phyloP scores from a whole-genome alignment of 2,888 invertebrate species.

The Mechanitis messenoides region DNA sequence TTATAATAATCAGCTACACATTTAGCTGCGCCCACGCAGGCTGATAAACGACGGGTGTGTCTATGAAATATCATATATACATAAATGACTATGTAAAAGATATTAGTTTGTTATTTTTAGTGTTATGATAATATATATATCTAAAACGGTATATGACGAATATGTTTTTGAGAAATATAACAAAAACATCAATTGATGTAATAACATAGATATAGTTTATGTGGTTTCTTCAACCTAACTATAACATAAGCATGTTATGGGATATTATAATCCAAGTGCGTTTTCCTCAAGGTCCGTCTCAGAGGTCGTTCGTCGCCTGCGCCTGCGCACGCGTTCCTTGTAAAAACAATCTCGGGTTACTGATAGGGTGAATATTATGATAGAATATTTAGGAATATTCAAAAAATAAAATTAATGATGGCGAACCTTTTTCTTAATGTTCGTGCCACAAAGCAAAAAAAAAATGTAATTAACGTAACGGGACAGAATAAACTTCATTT shows the following conservation, averaged over 20 bases:
- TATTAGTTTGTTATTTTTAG: neutral
- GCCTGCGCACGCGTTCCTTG: slow-evolving; percentile 58
- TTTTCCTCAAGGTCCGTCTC: slow-evolving; percentile 58
- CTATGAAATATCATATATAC: slow-evolving; percentile 29
- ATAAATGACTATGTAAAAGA: neutral
- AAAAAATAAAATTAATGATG: neutral
- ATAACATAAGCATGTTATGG: slow-evolving; percentile 23
- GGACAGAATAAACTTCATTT: no score
- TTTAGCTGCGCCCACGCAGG: slow-evolving; percentile 25
- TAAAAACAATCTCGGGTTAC: slow-evolving; percentile 68
- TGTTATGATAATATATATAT: neutral
- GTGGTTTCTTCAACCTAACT: neutral
- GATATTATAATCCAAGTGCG: slow-evolving; percentile 29
- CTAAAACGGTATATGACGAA: no score
- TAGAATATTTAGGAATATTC: neutral
- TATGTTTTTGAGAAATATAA: no score
- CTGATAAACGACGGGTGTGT: slow-evolving; percentile 28
- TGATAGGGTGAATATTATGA: slow-evolving; percentile 20
- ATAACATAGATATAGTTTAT: no score
- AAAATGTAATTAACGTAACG: no score
- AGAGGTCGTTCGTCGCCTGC: slow-evolving; percentile 55
- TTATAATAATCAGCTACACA: slow-evolving; percentile 34
- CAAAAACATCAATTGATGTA: neutral
- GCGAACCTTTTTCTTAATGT: no score
- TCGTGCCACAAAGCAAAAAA: no score